Evolutionary conservation across 1,140 invertebrate species (phyloP).

Genomic region (Melitaea cinxia): DNA sequence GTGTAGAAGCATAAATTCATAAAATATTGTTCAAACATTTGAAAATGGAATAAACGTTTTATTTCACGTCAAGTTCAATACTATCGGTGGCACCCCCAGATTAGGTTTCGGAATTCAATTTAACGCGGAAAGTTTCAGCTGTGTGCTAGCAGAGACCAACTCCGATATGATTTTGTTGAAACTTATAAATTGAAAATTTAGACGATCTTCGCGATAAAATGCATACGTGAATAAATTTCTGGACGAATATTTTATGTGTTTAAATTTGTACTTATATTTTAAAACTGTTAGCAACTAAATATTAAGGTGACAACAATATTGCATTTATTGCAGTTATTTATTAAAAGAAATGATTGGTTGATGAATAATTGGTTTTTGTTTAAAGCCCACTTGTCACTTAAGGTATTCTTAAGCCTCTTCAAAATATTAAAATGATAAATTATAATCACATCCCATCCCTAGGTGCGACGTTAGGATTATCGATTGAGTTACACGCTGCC

Average conservation of each 20-base stretch:
- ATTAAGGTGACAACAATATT: too few relatives aligned
- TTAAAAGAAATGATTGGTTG: too few relatives aligned
- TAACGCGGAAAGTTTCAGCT: conserved; percentile 2
- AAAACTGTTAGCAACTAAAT: neutral
- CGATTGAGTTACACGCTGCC: conserved; percentile 11
- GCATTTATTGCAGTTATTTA: too few relatives aligned
- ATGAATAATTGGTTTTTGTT: too few relatives aligned
- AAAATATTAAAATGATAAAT: neutral
- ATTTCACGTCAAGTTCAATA: neutral
- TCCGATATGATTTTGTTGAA: neutral
- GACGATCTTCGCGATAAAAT: neutral
- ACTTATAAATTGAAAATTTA: conserved; percentile 7
- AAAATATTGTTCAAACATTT: conserved; percentile 4
- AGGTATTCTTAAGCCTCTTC: too few relatives aligned
- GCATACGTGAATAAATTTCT: conserved; percentile 2
- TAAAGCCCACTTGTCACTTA: too few relatives aligned
- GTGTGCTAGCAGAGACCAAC: neutral
- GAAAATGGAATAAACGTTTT: conserved; percentile 1
- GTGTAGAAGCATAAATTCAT: conserved; percentile 2
- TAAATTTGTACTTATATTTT: neutral
- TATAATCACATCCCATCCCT: conserved; percentile 2
- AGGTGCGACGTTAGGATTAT: conserved; percentile 1
- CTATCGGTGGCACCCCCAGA: neutral
- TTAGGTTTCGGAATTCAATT: conserved; percentile 11
- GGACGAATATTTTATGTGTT: neutral